Percentiles rank a stretch among this genome's conserved stretches.
These are phyloP conservation scores for Drosophila melanocephala DNA, from an alignment of 2,888 invertebrate genomes.

Conservation along the genomic window DNA sequence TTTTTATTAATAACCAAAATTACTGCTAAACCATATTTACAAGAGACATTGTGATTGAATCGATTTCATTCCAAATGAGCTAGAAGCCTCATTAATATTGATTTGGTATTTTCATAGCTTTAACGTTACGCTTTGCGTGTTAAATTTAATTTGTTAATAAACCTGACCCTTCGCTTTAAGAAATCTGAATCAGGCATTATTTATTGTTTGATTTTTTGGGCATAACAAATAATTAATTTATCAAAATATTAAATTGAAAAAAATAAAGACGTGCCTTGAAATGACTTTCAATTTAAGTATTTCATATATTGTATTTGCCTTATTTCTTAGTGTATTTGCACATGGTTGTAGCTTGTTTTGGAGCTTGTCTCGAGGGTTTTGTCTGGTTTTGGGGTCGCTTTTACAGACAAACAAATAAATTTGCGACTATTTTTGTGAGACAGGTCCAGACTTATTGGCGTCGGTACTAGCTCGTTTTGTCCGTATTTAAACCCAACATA, in stretches of 20 bases:
- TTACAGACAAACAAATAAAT: slow-evolving; percentile 64
- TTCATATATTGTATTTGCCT: not conserved
- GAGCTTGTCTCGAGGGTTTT: slow-evolving; percentile 20
- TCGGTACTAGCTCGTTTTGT: slow-evolving; percentile 49
- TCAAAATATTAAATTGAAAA: not conserved
- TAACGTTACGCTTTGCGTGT: not conserved
- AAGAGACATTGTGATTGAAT: slow-evolving; percentile 3
- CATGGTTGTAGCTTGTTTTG: not conserved
- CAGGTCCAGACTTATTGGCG: slow-evolving; percentile 82
- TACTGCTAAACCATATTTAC: slow-evolving; percentile 5
- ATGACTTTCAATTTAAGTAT: not conserved
- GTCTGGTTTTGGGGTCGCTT: slow-evolving; percentile 53
- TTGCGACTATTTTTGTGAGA: slow-evolving; percentile 43
- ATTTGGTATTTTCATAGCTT: slow-evolving; percentile 7
- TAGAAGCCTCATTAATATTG: slow-evolving; percentile 7
- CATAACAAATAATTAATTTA: not conserved
- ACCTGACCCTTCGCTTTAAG: not conserved
- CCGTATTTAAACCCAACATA: slow-evolving; percentile 59
- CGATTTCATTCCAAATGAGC: not conserved
- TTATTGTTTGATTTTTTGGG: not conserved
- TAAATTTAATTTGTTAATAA: not conserved
- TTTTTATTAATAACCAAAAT: slow-evolving; percentile 21
- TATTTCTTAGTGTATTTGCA: slow-evolving; percentile 36
- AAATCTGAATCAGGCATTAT: not conserved
- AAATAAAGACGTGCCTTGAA: not conserved